Conservation (phyloP, 1,140 invertebrate genomes). For the Holcopasites calliopsidis region DNA sequence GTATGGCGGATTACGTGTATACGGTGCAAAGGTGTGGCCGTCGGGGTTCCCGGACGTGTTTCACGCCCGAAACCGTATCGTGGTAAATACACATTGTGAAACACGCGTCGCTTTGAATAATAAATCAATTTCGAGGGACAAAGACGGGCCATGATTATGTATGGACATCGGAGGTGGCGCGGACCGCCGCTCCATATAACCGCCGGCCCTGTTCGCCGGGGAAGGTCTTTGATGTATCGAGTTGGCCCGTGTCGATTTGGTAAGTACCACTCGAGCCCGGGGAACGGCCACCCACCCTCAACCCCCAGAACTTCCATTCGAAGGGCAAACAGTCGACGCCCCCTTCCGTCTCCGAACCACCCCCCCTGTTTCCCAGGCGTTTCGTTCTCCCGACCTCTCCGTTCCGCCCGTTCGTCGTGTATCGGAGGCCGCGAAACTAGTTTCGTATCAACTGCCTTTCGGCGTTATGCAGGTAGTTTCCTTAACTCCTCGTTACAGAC, state of each 20-base stretch:
- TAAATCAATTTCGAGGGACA: conserved; percentile 80
- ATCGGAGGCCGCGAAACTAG: conserved; percentile 64
- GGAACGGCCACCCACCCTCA: conserved; percentile 64
- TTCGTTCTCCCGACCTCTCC: conserved; percentile 5
- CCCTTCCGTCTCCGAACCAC: conserved; percentile 1
- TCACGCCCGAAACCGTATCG: conserved; percentile 64
- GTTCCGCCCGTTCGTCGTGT: conserved; percentile 34
- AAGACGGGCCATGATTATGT: conserved; percentile 78
- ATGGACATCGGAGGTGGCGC: conserved; percentile 73
- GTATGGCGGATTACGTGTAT: conserved; percentile 46
- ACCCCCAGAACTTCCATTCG: conserved; percentile 73
- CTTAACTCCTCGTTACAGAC: conserved; percentile 59
- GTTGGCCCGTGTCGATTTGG: conserved; percentile 74
- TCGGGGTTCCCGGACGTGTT: conserved; percentile 48
- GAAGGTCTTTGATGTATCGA: conserved; percentile 76
- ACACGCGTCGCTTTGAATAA: conserved; percentile 80
- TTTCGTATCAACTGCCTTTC: conserved; percentile 65
- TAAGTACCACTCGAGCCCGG: conserved; percentile 73
- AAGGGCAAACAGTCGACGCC: conserved; percentile 64
- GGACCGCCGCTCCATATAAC: conserved; percentile 63
- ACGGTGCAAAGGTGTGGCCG: conserved; percentile 59
- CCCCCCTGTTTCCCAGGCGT: background rate
- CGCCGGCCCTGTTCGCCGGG: conserved; percentile 60
- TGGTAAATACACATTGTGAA: conserved; percentile 80
- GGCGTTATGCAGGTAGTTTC: conserved; percentile 59